phyloP scores from a whole-genome alignment of 2,797 vertebrate genomes.

The Enteromius viviparus region DNA sequence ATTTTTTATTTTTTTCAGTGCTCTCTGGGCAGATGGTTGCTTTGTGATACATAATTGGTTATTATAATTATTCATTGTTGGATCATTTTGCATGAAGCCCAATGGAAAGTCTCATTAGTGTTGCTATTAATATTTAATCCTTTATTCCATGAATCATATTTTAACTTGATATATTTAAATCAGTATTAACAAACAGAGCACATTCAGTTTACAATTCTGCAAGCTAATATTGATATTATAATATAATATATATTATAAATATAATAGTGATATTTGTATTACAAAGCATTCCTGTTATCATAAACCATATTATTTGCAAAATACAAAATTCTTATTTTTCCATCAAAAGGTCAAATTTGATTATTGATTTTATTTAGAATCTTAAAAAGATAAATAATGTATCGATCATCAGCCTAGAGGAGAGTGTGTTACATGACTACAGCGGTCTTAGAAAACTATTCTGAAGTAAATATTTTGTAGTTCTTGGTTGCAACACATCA shows the following conservation, averaged over 20 bases:
- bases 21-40: neutral
- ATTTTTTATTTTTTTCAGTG: neutral
- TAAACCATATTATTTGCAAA: constrained; percentile 3
- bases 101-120: neutral
- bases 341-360: neutral
- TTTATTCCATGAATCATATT: neutral
- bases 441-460: neutral
- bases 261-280: neutral
- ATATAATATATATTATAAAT: too few species aligned
- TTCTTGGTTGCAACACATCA: constrained; percentile 7
- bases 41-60: neutral
- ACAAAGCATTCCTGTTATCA: constrained; percentile 3
- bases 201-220: neutral
- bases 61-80: constrained; percentile 6
- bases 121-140: neutral
- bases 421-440: neutral
- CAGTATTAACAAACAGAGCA: neutral
- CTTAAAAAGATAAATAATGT: constrained; percentile 4
- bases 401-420: neutral
- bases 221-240: neutral
- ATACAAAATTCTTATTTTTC: neutral
- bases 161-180: constrained; percentile 3
- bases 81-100: constrained; percentile 2
- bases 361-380: constrained; percentile 13
- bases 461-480: neutral